Base-by-base conservation (phyloP, 1,140 invertebrate species). In the Rhynchophorus ferrugineus region DNA sequence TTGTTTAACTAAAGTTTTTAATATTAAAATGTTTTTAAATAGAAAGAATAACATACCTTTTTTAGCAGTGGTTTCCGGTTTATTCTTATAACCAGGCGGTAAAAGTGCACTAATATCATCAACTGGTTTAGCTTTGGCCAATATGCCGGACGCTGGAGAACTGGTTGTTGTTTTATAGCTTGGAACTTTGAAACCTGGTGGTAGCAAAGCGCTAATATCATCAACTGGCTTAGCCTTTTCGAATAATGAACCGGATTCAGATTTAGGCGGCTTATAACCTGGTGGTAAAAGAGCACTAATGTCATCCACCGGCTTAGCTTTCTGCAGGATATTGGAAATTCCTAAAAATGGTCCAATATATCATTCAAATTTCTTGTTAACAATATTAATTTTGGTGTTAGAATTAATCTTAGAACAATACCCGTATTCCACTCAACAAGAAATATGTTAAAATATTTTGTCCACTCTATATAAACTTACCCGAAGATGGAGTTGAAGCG, bases 121-220 rank as follows among this genome's bases (percentile, higher is more conserved):
- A 17, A 49, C 20, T 16, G 47, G 37, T 29, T 49, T 49, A 36
- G 59, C 69, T 22, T 45, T 17, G 18, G 35, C 19, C 11, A 38
- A 39, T 3, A 48, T 14, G 16, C 18, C 18, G 7, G 37, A 83
- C 70, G 9, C 75, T 65, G 41, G 74, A 72, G 36, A 83, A 71
- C 46, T 85, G 80, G 1, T 76, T 70, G 18, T 78, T 56, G 35
- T 44, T 39, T 47, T 59, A 57, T 54, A 13, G 14, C 29, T 48
- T 57, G 39, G 49, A 61, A 54, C 18, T 46, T 63, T 63, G 35
- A 68, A 82, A 54, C 76, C 78, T 17, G 78, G 76, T 2, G 80
- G 81, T 52, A 84, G 62, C 8, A 83, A 71, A n/a, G 76, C 65
- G 37, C 75, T 73, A 45, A 83, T 73, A 50, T 85, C 81, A 1